A percentile compares a stretch with the other conserved stretches of the same genome.
Conservation (phyloP, 2,888 invertebrate genomes). For the Cyclophora punctaria region DNA sequence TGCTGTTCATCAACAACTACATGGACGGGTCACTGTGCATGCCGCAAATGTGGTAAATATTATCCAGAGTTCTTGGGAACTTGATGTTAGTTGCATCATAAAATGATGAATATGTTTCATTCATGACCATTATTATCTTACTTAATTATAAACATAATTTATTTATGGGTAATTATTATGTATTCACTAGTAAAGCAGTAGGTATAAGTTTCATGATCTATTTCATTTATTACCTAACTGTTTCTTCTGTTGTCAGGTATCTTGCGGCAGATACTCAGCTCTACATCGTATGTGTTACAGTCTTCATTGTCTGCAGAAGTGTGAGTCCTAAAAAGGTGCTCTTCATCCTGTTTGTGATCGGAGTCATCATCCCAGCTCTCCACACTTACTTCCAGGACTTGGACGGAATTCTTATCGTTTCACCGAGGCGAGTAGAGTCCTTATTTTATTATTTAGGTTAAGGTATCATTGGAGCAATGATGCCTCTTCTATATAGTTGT, state of each 20-base stretch:
- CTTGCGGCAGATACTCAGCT: slow-evolving; percentile 36
- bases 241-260: slow-evolving; percentile 22
- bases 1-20: slow-evolving; percentile 40
- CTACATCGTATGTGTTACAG: slow-evolving; percentile 20
- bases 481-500: too few species aligned
- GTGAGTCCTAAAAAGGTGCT: slow-evolving; percentile 11
- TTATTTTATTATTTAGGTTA: too few species aligned
- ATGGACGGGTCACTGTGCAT: slow-evolving; percentile 18
- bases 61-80: too few species aligned
- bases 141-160: too few species aligned
- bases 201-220: too few species aligned
- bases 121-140: too few species aligned
- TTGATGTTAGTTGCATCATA: too few species aligned
- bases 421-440: slow-evolving; percentile 1
- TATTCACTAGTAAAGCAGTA: too few species aligned
- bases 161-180: too few species aligned
- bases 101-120: too few species aligned
- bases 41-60: slow-evolving; percentile 27
- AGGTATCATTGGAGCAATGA: too few species aligned
- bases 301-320: slow-evolving; percentile 17
- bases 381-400: slow-evolving; percentile 16
- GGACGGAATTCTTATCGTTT: slow-evolving; percentile 11
- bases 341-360: slow-evolving; percentile 13
- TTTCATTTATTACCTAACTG: too few species aligned
- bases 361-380: slow-evolving; percentile 9